Percentiles rank a stretch among this genome's conserved stretches.
Conservation (phyloP, 2,888 invertebrate species). For the Halocaridina rubra region DNA sequence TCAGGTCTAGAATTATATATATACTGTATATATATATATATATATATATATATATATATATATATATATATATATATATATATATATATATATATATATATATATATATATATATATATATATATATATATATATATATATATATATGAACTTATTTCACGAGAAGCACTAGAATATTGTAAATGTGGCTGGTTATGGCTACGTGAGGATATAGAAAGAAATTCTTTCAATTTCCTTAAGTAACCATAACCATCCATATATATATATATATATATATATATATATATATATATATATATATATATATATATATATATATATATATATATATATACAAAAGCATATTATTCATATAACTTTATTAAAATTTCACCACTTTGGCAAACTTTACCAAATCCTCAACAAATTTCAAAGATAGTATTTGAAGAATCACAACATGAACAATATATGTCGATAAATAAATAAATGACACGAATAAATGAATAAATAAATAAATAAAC, state of each 20-base stretch:
- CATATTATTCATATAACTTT: too few relatives aligned
- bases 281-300: background rate
- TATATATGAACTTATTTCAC: background rate
- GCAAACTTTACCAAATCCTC: too few relatives aligned
- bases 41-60: background rate
- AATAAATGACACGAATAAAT: too few relatives aligned
- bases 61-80: conserved; percentile 1
- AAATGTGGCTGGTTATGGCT: background rate
- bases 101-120: background rate
- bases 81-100: background rate
- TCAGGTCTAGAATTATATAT: background rate
- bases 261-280: too few relatives aligned
- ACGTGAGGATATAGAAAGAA: too few relatives aligned
- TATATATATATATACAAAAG: background rate
- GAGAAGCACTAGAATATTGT: background rate
- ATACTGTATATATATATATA: background rate
- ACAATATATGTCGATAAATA: too few relatives aligned
- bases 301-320: background rate
- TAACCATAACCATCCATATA: too few relatives aligned
- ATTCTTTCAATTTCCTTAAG: too few relatives aligned
- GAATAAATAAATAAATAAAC: too few relatives aligned
- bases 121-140: background rate
- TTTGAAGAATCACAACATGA: too few relatives aligned
- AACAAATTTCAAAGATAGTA: too few relatives aligned
- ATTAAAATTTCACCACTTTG: too few relatives aligned